These are phyloP conservation scores for Sterna hirundo DNA, from an alignment of 2,113 vertebrate genomes.

Conservation along the genomic window DNA sequence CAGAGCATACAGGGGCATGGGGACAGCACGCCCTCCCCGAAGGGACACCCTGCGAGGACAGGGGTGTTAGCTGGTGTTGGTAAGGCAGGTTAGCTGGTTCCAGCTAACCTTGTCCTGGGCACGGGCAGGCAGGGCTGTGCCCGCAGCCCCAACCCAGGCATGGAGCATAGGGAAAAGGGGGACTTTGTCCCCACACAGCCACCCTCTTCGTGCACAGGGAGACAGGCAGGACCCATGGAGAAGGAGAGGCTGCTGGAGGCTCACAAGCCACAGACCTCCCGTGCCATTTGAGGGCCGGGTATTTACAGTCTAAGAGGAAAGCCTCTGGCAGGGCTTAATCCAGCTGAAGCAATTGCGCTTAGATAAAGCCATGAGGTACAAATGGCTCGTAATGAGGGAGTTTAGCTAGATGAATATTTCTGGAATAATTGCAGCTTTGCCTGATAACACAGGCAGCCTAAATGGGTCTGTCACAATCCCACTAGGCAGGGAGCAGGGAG, in stretches of 20 bases:
- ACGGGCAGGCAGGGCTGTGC: background rate
- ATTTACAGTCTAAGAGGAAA: background rate
- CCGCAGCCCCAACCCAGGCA: accelerated
- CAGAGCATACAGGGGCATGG: background rate
- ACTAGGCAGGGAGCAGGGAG: background rate
- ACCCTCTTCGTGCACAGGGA: background rate
- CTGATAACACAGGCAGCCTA: background rate
- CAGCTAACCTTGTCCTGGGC: background rate
- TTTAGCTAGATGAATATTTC: slow-evolving; percentile 24
- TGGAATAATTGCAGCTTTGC: slow-evolving; percentile 31
- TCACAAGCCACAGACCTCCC: accelerated
- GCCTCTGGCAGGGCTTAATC: background rate
- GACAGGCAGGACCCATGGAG: accelerated
- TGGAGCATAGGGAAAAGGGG: background rate
- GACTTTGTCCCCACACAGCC: background rate
- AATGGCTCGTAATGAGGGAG: slow-evolving; percentile 1
- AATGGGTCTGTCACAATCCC: background rate
- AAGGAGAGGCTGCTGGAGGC: background rate
- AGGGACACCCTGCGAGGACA: accelerated
- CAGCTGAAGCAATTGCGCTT: background rate
- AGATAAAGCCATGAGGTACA: background rate
- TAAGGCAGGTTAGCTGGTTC: background rate
- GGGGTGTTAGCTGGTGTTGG: background rate
- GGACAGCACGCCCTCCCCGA: background rate
- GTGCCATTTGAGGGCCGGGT: background rate